Evolutionary conservation across 2,797 vertebrate genomes (phyloP), one percentile per base, ranked within the genome.

Genomic region (Stomatorhinus walkeri): DNA sequence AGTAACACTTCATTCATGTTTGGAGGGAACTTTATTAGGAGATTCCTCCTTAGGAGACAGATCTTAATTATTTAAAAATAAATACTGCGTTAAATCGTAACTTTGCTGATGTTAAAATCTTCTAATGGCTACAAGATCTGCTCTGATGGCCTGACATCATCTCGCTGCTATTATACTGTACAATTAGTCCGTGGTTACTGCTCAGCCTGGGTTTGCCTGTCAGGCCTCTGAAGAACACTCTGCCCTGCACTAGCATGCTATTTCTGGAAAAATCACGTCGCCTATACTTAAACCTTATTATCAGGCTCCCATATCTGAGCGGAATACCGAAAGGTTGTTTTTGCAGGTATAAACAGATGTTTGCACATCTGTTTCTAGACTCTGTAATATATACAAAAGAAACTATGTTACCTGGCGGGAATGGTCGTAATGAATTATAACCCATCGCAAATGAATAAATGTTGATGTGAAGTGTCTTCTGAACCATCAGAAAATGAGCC

Each of bases 1-100:
- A 61, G 1, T 24, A 24, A 61, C 92, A 91, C 83, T 90, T 2
- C 91, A 90, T 94, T 72, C 92, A 95, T 94, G 93, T 94, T 93
- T 90, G 89, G 92, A 89, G 92, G 93, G 91, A 91, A 51, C 79
- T 0, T 10, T 89, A 4, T 52, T 28, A 52, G 22, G 4, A 51
- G 46, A 85, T 9, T 12, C n/a, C 83, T 32, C 4, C 51, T 36
- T 87, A n/a, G 24, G 28, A 40, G 64, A 68, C 64, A 68, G 64
- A 68, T 32, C 64, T 32, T 28, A 14, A 28, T 72, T 16, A 36
- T 72, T 24, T 10, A 16, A 36, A 36, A 72, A 36, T 14, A 56
- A 87, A 56, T 19, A 22, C 81, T 85, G 14, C 3, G 3, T 48
- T 84, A 24, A 43, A 22, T 48, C 14, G 22, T 84, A 49, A 14